A percentile compares a stretch with the other conserved stretches of the same genome.
phyloP scores from a whole-genome alignment of 53 echinoderm and acorn worm genomes.

The Luidia sarsii region DNA sequence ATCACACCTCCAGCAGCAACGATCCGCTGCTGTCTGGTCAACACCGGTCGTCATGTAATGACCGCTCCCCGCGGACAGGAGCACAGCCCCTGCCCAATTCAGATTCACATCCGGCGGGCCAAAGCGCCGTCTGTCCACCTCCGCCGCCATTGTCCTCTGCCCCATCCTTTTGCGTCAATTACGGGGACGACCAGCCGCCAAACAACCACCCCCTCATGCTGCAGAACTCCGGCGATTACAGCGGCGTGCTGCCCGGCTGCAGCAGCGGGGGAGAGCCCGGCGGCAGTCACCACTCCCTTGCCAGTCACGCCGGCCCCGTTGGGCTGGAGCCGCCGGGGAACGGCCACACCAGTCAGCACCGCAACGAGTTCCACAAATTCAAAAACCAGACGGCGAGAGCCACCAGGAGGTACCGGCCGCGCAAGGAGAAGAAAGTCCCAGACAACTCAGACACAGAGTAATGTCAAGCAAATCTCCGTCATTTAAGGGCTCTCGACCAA shows the following conservation, averaged over 20 bases:
- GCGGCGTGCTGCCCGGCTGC: background rate
- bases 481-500: too few relatives aligned
- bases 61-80: background rate
- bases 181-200: background rate
- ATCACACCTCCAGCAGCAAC: slow-evolving; percentile 30
- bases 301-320: background rate
- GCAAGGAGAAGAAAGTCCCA: slow-evolving; percentile 3
- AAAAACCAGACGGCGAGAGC: slow-evolving; percentile 39
- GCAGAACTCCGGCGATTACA: slow-evolving; percentile 19
- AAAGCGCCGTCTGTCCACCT: background rate
- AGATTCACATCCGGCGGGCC: background rate
- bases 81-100: background rate
- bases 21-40: background rate
- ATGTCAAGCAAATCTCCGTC: too few relatives aligned
- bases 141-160: too few relatives aligned
- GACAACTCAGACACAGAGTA: slow-evolving; percentile 37
- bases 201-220: background rate
- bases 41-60: background rate
- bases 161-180: background rate
- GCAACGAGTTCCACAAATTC: slow-evolving; percentile 37
- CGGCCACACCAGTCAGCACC: background rate
- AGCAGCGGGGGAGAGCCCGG: background rate
- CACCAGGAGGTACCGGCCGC: slow-evolving; percentile 30
- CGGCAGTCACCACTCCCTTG: background rate
- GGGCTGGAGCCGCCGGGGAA: background rate